A percentile compares a stretch with the other conserved stretches of the same genome.
Conservation (phyloP, 2,113 vertebrate species). For the Pogonocichla stellata region DNA sequence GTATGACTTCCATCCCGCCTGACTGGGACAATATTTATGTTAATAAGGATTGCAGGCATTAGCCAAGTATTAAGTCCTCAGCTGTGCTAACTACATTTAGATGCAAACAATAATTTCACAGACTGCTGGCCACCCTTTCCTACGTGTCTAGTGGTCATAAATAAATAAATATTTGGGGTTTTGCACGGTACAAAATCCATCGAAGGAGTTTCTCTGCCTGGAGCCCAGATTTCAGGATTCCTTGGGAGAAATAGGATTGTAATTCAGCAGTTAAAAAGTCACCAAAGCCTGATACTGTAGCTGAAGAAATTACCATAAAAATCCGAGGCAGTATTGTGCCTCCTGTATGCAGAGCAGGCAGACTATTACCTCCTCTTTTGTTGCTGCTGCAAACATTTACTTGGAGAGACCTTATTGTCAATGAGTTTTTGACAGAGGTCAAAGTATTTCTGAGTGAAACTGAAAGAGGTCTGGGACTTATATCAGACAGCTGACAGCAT, state of each 20-base stretch:
- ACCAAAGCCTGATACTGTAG: neutral
- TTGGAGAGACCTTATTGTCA: constrained; percentile 56
- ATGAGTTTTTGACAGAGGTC: constrained; percentile 67
- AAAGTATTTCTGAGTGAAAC: constrained; percentile 49
- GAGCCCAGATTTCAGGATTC: neutral
- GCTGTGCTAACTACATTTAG: constrained; percentile 38
- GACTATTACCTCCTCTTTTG: constrained; percentile 55
- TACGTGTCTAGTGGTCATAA: neutral
- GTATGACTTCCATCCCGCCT: constrained; percentile 32
- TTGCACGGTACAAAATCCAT: neutral
- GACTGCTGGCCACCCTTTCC: constrained; percentile 16
- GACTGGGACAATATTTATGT: constrained; percentile 46
- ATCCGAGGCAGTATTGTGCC: constrained; percentile 17
- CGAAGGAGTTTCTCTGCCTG: neutral
- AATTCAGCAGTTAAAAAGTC: constrained; percentile 35
- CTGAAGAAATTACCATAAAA: constrained; percentile 62
- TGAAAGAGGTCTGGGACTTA: constrained; percentile 49
- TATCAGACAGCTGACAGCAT: constrained; percentile 48
- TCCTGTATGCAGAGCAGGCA: constrained; percentile 48
- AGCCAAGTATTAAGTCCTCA: constrained; percentile 64
- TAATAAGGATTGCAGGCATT: constrained; percentile 48
- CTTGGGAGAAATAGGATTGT: neutral
- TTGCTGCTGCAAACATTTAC: constrained; percentile 58
- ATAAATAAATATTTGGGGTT: neutral
- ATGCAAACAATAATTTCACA: constrained; percentile 52